Conservation (phyloP, 2,888 invertebrate species). For the Sminthurinus aureus region DNA sequence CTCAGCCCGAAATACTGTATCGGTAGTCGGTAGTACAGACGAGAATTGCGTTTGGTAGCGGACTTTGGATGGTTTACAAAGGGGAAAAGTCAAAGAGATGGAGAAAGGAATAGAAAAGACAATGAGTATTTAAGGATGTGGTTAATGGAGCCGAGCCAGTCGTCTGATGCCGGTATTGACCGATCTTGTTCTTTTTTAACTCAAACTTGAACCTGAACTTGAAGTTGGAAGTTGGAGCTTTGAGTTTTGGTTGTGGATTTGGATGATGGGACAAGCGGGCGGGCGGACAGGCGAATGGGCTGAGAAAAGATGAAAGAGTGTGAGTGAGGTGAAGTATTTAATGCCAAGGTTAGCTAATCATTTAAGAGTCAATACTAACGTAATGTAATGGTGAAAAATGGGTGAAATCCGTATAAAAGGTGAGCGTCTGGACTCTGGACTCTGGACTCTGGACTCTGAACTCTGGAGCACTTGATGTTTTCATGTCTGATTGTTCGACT, state of each 20-base stretch:
- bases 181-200: too few relatives aligned
- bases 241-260: too few relatives aligned
- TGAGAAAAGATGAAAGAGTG: not conserved
- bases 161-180: not conserved
- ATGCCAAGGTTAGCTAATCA: constrained; percentile 4
- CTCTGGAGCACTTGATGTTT: too few relatives aligned
- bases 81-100: not conserved
- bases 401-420: constrained; percentile 2
- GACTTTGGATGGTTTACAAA: not conserved
- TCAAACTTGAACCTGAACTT: too few relatives aligned
- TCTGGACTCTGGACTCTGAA: too few relatives aligned
- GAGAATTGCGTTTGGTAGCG: not conserved
- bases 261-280: not conserved
- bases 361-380: constrained; percentile 10
- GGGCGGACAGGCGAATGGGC: not conserved
- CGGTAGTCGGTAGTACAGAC: not conserved
- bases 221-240: too few relatives aligned
- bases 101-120: not conserved
- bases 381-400: constrained; percentile 2
- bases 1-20: not conserved
- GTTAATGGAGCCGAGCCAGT: constrained; percentile 22
- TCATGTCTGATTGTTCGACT: too few relatives aligned
- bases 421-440: not conserved
- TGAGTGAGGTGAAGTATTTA: constrained; percentile 8
- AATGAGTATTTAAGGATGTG: constrained; percentile 16